phyloP scores from a whole-genome alignment of 2,797 vertebrate genomes.

The Alectoris magna region DNA sequence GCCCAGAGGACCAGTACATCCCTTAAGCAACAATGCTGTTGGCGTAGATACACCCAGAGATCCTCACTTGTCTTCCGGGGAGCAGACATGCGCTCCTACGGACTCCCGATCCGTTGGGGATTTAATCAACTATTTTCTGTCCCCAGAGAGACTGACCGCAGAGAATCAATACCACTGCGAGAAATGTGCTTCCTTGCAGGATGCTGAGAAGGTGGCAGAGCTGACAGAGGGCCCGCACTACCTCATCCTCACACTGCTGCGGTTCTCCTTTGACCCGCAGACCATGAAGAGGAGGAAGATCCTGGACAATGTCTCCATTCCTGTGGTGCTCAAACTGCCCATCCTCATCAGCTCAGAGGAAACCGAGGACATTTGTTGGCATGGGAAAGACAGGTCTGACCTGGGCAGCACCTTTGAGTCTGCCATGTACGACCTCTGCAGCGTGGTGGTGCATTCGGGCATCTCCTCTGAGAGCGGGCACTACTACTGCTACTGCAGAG shows the following conservation, averaged over 20 bases:
- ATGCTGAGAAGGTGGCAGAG: slow-evolving; percentile 83
- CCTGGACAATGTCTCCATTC: slow-evolving; percentile 81
- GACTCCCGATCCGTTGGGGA: slow-evolving; percentile 80
- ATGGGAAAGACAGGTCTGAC: neutral
- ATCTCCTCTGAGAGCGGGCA: slow-evolving; percentile 85
- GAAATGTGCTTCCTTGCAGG: slow-evolving; percentile 82
- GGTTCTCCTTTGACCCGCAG: slow-evolving; percentile 83
- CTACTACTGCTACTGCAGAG: slow-evolving; percentile 87
- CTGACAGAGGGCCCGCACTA: slow-evolving; percentile 82
- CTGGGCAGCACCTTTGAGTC: slow-evolving; percentile 46
- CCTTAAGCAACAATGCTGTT: neutral
- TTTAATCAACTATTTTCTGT: slow-evolving; percentile 86
- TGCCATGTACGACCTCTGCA: slow-evolving; percentile 81
- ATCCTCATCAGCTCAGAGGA: slow-evolving; percentile 53
- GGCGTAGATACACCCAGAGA: neutral
- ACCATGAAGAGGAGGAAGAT: slow-evolving; percentile 86
- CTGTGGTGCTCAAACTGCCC: slow-evolving; percentile 81
- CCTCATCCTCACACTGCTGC: slow-evolving; percentile 84
- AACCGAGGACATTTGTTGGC: neutral
- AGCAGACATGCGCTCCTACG: slow-evolving; percentile 14
- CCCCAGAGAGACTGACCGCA: slow-evolving; percentile 80
- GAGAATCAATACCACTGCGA: slow-evolving; percentile 87
- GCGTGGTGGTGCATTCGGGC: slow-evolving; percentile 84
- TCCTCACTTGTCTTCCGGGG: neutral
- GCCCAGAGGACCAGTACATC: neutral